A percentile compares a stretch with the other conserved stretches of the same genome.
Conservation (phyloP, 2,888 invertebrate species). For the Gonocerus acuteangulatus region DNA sequence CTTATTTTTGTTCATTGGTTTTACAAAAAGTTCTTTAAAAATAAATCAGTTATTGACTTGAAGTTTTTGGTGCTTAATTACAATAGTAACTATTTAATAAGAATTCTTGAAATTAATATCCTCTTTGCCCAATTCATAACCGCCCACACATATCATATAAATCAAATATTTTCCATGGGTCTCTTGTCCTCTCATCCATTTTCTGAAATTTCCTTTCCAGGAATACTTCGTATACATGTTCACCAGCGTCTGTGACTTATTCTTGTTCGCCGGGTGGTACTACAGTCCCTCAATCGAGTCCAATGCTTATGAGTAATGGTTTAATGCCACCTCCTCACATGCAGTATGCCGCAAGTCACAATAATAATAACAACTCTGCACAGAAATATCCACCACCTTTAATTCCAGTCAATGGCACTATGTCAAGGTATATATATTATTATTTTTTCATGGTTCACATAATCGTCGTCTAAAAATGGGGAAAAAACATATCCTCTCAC, state of each 20-base stretch:
- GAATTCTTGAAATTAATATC: too few relatives aligned
- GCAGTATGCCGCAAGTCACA: slow-evolving; percentile 28
- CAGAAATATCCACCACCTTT: slow-evolving; percentile 49
- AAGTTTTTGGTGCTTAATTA: too few relatives aligned
- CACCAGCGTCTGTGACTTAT: neutral
- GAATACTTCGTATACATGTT: neutral
- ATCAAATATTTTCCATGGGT: too few relatives aligned
- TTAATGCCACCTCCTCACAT: slow-evolving; percentile 33
- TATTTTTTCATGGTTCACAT: neutral
- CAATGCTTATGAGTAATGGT: slow-evolving; percentile 30
- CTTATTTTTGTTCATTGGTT: too few relatives aligned
- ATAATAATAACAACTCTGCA: slow-evolving; percentile 23
- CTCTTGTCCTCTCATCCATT: neutral
- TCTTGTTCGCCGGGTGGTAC: neutral
- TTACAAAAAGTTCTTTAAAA: too few relatives aligned
- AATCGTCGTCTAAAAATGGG: too few relatives aligned
- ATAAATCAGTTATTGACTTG: too few relatives aligned
- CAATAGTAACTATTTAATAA: too few relatives aligned
- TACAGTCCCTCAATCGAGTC: slow-evolving; percentile 17
- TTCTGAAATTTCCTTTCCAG: neutral
- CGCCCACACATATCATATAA: too few relatives aligned
- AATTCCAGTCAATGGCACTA: slow-evolving; percentile 47
- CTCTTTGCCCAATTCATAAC: too few relatives aligned
- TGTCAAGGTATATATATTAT: slow-evolving; percentile 27
- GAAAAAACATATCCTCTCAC: too few relatives aligned